Evolutionary conservation across 2,797 vertebrate species (phyloP), one percentile per base, ranked within the genome.

Genomic region (Falco peregrinus): DNA sequence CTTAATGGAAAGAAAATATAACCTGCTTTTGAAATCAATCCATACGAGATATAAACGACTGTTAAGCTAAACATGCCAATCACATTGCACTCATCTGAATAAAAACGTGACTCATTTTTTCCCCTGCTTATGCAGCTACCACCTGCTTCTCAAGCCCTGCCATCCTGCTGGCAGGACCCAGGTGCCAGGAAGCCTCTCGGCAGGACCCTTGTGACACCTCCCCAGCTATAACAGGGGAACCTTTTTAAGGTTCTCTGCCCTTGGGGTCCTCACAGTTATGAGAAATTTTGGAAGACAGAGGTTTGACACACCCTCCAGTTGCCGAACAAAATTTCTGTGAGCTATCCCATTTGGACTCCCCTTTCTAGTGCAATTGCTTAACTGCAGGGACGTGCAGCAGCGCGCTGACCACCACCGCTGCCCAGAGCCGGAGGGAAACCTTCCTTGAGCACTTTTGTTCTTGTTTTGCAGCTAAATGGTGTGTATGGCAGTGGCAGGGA

Each of bases 21-120:
- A 51, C 10, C 43, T 65, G 14, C 47, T 90, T 93, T 91, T 95
- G 54, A 91, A 95, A 88, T 59, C 31, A 73, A 37, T 22, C 29
- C 35, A 45, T 41, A 6, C 1, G 2, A 91, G 54, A 57, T 18
- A 51, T 7, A 82, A 64, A 78, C 0, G 3, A 45, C 57, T 39
- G 10, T 39, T 31, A 78, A 78, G 47, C 19, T 43, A 83, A 85
- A 83, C 37, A 67, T 20, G 26, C 10, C 0, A 0, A 76, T 71
- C 41, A 47, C 29, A 53, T 31, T 64, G 29, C 68, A 68, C 21
- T 78, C 24, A 51, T 54, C 61, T 37, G 50, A 87, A 75, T 54
- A 37, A 91, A 84, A 83, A 79, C 0, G 3, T 9, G 9, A 75
- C 45, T 75, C 33, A 10, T 51, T 83, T 83, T 74, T 16, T 22